A percentile compares a stretch with the other conserved stretches of the same genome.
Conservation (phyloP, 2,113 vertebrate genomes). For the Cynopterus brachyotis region DNA sequence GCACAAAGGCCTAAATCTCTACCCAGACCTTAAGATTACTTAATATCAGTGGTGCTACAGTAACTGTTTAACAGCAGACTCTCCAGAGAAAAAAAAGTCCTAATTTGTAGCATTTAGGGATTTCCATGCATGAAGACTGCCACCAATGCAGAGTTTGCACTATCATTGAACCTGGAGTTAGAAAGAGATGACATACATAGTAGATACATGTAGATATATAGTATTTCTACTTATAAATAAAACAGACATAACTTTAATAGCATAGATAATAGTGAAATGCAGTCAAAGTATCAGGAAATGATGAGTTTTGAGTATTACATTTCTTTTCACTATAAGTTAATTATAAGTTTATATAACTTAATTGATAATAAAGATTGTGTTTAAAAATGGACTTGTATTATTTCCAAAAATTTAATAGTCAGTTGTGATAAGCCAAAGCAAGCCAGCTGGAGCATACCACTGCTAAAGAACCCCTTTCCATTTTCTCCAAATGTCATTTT, state of each 20-base stretch:
- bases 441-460: background rate
- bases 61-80: background rate
- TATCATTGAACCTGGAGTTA: background rate
- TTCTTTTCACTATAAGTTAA: background rate
- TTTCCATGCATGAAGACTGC: background rate
- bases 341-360: background rate
- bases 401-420: background rate
- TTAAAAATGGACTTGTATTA: background rate
- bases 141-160: background rate
- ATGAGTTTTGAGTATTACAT: background rate
- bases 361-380: background rate
- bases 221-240: background rate
- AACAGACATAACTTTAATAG: background rate
- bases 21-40: background rate
- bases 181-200: background rate
- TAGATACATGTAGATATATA: background rate
- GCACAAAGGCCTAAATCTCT: background rate
- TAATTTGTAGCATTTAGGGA: background rate
- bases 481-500: background rate
- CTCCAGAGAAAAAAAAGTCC: background rate
- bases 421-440: background rate
- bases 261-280: background rate
- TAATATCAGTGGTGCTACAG: background rate
- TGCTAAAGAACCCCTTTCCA: background rate
- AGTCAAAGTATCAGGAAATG: background rate